Percentiles rank a stretch among this genome's conserved stretches.
Evolutionary conservation across 2,797 vertebrate genomes (phyloP).

Genomic region (Protosalanx chinensis): DNA sequence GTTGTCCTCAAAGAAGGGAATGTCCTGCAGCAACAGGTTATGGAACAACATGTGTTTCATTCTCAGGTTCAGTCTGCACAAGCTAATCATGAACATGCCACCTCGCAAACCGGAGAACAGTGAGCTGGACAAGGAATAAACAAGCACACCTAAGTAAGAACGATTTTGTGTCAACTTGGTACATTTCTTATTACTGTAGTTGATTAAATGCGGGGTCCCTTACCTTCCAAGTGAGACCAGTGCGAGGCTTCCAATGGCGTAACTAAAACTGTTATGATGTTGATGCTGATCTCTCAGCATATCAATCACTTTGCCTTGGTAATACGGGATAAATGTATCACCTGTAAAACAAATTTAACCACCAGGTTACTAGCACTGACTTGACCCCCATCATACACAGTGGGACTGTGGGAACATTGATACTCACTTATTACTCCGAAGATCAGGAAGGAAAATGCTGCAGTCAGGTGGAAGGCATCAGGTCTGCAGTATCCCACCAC

Average conservation of each 20-base stretch:
- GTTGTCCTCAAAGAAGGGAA: constrained; percentile 82
- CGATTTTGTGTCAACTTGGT: neutral
- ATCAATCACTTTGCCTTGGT: constrained; percentile 80
- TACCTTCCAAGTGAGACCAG: constrained; percentile 80
- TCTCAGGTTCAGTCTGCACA: constrained; percentile 72
- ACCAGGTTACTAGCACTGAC: neutral
- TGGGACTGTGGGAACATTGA: neutral
- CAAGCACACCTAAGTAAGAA: neutral
- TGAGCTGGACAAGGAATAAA: constrained; percentile 41
- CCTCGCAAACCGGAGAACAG: constrained; percentile 73
- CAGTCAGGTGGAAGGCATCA: constrained; percentile 60
- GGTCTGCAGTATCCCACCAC: constrained; percentile 68
- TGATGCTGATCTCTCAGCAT: constrained; percentile 56
- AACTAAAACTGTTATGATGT: constrained; percentile 55
- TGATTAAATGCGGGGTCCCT: neutral
- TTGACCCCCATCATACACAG: too few species aligned
- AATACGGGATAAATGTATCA: constrained; percentile 77
- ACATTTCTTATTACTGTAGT: neutral
- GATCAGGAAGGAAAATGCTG: constrained; percentile 75
- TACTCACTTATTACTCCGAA: constrained; percentile 78
- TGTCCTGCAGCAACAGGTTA: constrained; percentile 79
- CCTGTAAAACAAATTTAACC: constrained; percentile 62
- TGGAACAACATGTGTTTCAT: constrained; percentile 75
- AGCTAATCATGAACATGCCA: constrained; percentile 66
- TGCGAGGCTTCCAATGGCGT: constrained; percentile 66